These are phyloP conservation scores for Tethea ocularis DNA, from an alignment of 2,888 invertebrate species.

Conservation along the genomic window DNA sequence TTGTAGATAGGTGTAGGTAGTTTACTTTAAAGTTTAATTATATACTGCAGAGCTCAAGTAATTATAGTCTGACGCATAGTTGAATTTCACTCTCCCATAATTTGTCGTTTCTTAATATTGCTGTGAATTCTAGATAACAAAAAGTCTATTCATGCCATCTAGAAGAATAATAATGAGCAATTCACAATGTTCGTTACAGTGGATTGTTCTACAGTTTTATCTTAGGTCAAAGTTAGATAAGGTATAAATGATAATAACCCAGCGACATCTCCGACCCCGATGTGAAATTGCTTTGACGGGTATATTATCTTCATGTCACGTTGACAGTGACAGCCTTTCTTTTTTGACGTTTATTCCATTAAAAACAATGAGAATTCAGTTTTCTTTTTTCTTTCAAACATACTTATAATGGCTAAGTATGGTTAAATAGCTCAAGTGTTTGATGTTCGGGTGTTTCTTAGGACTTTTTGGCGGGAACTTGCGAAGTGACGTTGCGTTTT, in stretches of 20 bases:
- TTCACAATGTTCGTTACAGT: neutral
- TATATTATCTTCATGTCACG: neutral
- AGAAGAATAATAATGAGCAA: neutral
- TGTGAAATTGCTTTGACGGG: conserved; percentile 1
- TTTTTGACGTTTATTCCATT: neutral
- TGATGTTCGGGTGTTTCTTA: too few relatives aligned
- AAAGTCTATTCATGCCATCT: neutral
- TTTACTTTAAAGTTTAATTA: too few relatives aligned
- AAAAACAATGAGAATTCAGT: neutral
- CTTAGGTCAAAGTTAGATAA: neutral
- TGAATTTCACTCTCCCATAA: neutral
- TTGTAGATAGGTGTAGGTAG: too few relatives aligned
- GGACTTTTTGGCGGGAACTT: too few relatives aligned
- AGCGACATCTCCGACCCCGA: neutral
- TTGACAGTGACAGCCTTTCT: neutral
- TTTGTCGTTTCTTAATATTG: neutral
- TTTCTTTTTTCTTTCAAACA: neutral
- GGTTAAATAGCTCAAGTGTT: too few relatives aligned
- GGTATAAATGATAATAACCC: neutral
- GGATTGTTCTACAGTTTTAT: neutral
- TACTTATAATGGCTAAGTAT: neutral
- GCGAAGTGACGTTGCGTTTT: too few relatives aligned
- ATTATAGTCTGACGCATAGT: neutral
- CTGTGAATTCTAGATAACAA: neutral
- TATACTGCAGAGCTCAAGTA: too few relatives aligned